These are phyloP conservation scores for Anastatus disparis DNA, from an alignment of 1,140 invertebrate species.

Conservation along the genomic window DNA sequence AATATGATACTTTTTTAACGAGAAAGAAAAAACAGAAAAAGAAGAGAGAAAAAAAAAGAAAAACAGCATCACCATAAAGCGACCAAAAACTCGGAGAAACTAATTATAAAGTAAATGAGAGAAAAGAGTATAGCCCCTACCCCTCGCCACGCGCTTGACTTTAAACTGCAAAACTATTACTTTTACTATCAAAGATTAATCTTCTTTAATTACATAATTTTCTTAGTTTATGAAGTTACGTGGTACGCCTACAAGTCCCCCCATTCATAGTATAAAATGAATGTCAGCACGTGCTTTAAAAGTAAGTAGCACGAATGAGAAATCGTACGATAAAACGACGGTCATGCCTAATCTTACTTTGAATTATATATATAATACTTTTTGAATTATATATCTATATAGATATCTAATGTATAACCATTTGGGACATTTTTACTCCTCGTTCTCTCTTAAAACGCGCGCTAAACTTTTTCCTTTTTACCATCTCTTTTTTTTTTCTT, in stretches of 20 bases:
- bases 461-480: not conserved
- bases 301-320: not conserved
- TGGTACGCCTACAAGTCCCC: not conserved
- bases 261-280: constrained; percentile 23
- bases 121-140: no score
- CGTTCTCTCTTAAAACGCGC: no score
- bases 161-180: constrained; percentile 5
- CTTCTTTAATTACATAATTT: constrained; percentile 38
- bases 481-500: not conserved
- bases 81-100: constrained; percentile 30
- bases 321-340: not conserved
- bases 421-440: not conserved
- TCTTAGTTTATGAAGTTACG: constrained; percentile 35
- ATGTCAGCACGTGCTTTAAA: constrained; percentile 31
- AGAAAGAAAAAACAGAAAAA: not conserved
- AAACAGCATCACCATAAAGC: not conserved
- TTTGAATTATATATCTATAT: no score
- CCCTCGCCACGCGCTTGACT: not conserved
- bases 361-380: no score
- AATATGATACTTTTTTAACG: constrained; percentile 17
- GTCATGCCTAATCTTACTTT: no score
- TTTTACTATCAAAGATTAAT: constrained; percentile 35
- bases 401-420: no score
- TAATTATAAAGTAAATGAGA: constrained; percentile 30
- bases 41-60: not conserved